A percentile compares a stretch with the other conserved stretches of the same genome.
These are phyloP conservation scores for Macroteleia sp. DNA, from an alignment of 2,888 invertebrate species.

Conservation along the genomic window DNA sequence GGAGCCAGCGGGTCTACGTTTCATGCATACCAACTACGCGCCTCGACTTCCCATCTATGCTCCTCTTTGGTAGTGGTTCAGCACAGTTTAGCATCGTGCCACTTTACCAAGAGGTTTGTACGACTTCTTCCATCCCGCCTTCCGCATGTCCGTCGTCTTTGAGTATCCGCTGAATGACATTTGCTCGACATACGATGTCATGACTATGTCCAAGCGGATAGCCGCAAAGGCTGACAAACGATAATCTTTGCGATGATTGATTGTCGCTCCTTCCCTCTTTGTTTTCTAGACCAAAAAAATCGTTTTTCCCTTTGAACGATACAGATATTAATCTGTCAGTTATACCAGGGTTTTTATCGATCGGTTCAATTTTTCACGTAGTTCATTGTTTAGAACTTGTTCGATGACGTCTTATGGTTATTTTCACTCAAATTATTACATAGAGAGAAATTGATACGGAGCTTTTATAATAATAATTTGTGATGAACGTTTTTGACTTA, in stretches of 20 bases:
- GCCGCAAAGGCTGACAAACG: not conserved
- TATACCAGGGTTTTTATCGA: conserved; percentile 13
- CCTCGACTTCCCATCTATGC: conserved; percentile 36
- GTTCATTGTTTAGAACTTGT: not conserved
- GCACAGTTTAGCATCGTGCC: conserved; percentile 35
- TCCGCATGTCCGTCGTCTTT: conserved; percentile 27
- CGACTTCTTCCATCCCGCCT: conserved; percentile 45
- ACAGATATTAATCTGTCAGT: conserved; percentile 41
- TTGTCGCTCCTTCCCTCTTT: conserved; percentile 2
- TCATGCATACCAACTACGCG: conserved; percentile 63
- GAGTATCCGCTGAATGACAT: conserved; percentile 22
- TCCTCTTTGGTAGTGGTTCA: conserved; percentile 34
- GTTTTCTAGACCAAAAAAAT: conserved; percentile 1
- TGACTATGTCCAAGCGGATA: conserved; percentile 16
- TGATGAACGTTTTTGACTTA: too few species aligned
- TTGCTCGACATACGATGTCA: conserved; percentile 26
- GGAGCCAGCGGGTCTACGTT: conserved; percentile 56
- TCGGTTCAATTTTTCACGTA: conserved; percentile 23
- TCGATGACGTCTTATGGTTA: not conserved
- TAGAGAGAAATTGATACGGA: too few species aligned
- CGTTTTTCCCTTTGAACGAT: conserved; percentile 12
- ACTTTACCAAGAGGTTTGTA: conserved; percentile 9
- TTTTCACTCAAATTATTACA: too few species aligned
- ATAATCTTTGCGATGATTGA: conserved; percentile 26
- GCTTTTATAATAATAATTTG: too few species aligned